Evolutionary conservation across 2,797 vertebrate species (phyloP).

Genomic region (Melopsittacus undulatus): DNA sequence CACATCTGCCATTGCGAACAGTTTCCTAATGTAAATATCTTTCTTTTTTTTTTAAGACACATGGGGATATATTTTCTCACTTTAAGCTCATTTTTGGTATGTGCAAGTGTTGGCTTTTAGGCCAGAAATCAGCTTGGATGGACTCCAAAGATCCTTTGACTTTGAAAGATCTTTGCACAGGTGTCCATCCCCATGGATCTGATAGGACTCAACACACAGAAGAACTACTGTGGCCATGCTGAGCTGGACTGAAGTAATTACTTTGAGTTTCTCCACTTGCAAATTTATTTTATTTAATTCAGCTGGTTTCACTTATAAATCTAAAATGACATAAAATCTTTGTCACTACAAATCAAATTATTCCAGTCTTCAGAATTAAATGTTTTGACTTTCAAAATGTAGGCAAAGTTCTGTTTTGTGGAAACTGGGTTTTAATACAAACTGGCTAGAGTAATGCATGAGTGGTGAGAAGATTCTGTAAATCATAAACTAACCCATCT

Average conservation of each 20-base stretch:
- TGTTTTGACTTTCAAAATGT: slow-evolving; percentile 2
- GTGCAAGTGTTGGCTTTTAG: background rate
- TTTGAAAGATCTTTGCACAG: background rate
- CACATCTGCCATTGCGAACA: background rate
- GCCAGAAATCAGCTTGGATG: background rate
- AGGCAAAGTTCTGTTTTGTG: background rate
- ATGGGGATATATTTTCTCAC: background rate
- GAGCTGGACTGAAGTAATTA: background rate
- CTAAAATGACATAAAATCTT: slow-evolving; percentile 23
- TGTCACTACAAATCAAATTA: slow-evolving; percentile 27
- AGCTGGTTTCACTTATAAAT: slow-evolving; percentile 15
- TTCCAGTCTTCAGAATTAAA: background rate
- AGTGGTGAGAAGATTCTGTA: background rate
- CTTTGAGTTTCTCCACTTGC: background rate
- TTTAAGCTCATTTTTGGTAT: background rate
- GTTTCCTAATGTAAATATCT: background rate
- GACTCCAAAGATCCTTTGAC: background rate
- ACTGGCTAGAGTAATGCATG: background rate
- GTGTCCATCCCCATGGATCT: background rate
- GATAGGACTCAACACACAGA: background rate
- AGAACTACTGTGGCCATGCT: background rate
- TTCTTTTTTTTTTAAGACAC: background rate
- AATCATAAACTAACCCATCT: background rate
- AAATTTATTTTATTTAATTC: slow-evolving; percentile 34
- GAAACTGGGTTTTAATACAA: background rate